phyloP scores from a whole-genome alignment of 2,113 vertebrate genomes.

The Erythrocebus patas region DNA sequence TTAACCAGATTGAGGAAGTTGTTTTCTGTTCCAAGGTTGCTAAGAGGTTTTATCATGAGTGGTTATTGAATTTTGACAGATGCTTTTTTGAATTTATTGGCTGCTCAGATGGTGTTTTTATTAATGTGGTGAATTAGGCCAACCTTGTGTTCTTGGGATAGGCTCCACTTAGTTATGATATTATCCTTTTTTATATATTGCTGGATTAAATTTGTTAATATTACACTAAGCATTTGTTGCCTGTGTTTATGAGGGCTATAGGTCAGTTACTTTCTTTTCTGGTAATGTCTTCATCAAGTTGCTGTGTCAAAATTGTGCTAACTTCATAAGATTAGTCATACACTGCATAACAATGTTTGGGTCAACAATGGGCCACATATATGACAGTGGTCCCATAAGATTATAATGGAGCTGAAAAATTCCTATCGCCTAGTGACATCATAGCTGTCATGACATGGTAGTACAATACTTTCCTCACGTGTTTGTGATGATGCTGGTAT shows the following conservation, averaged over 20 bases:
- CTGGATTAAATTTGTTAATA: conserved; percentile 4
- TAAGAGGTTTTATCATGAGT: conserved; percentile 23
- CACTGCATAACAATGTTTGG: neutral
- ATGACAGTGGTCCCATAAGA: neutral
- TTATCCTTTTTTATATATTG: conserved; percentile 27
- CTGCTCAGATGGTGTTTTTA: neutral
- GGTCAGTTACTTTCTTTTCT: conserved; percentile 39
- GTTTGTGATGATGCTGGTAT: neutral
- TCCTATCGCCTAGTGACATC: neutral
- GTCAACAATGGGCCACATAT: too few species aligned
- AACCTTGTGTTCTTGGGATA: conserved; percentile 45
- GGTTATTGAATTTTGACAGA: conserved; percentile 31
- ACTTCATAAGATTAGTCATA: neutral
- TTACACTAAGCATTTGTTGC: neutral
- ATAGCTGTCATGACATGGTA: neutral
- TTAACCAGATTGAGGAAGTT: neutral
- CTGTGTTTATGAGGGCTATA: neutral
- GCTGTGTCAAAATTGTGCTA: neutral
- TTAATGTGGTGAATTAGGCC: conserved; percentile 9
- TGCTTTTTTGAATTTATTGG: conserved; percentile 30
- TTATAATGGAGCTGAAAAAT: neutral
- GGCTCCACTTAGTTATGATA: neutral
- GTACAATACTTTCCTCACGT: neutral
- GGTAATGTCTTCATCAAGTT: neutral
- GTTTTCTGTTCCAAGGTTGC: neutral